Evolutionary conservation across 2,797 vertebrate genomes (phyloP).

Genomic region (Sparidentex hasta): DNA sequence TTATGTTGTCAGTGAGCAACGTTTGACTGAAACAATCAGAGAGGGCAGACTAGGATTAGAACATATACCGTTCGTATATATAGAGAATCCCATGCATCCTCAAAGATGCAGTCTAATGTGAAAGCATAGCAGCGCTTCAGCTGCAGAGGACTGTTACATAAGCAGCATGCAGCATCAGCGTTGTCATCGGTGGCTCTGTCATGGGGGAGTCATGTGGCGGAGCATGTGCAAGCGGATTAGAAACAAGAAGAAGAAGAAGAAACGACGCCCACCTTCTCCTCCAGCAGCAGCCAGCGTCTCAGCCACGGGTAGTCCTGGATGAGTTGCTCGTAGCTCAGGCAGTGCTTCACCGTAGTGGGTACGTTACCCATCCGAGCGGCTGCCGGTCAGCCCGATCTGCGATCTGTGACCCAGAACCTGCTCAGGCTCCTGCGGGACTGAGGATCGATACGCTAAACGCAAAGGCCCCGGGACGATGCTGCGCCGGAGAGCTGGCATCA

Average conservation of each 20-base stretch:
- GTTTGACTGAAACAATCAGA: background rate
- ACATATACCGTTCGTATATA: too few species aligned
- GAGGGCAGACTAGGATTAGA: background rate
- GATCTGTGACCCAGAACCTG: constrained; percentile 24
- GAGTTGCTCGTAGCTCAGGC: constrained; percentile 92
- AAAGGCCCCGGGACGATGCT: constrained; percentile 38
- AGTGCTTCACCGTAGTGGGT: constrained; percentile 92
- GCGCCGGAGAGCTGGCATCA: constrained; percentile 57
- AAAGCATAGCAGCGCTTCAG: background rate
- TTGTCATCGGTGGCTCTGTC: constrained; percentile 37
- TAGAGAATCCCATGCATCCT: background rate
- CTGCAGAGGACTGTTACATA: constrained; percentile 36
- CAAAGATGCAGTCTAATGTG: background rate
- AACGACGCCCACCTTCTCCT: constrained; percentile 87
- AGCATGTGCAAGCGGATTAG: constrained; percentile 71
- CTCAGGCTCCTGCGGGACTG: constrained; percentile 15
- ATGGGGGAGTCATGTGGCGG: constrained; percentile 69
- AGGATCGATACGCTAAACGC: constrained; percentile 46
- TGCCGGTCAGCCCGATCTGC: constrained; percentile 39
- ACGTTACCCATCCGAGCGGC: constrained; percentile 89
- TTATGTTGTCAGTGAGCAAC: background rate
- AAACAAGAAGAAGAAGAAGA: constrained; percentile 33
- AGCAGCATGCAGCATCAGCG: constrained; percentile 33
- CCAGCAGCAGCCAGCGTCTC: constrained; percentile 81
- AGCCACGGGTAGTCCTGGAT: constrained; percentile 90